These are phyloP conservation scores for Rutpela maculata DNA, from an alignment of 2,888 invertebrate genomes.

Conservation along the genomic window DNA sequence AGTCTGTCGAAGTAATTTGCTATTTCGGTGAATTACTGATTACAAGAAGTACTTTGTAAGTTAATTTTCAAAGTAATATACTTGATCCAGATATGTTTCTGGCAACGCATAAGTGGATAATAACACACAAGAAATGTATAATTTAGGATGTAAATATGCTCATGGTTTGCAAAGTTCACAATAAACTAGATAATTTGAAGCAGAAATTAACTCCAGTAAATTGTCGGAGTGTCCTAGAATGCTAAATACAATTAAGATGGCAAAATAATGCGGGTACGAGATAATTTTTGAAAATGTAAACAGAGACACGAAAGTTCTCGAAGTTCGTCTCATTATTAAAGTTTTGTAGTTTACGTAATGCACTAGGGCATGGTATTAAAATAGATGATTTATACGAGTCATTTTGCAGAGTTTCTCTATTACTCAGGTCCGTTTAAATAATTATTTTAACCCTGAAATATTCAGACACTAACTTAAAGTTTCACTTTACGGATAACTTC, in stretches of 20 bases:
- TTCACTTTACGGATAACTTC: too few relatives aligned
- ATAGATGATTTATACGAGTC: conserved; percentile 24
- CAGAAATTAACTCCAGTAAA: conserved; percentile 27
- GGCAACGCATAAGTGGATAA: neutral
- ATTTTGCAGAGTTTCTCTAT: conserved; percentile 59
- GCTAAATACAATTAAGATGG: conserved; percentile 10
- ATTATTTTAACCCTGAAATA: too few relatives aligned
- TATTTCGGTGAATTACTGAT: too few relatives aligned
- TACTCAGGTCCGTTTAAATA: too few relatives aligned
- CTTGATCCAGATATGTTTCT: neutral
- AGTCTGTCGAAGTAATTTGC: too few relatives aligned
- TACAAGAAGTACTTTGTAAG: too few relatives aligned
- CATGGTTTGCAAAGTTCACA: conserved; percentile 20
- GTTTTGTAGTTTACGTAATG: conserved; percentile 31
- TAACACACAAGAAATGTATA: neutral
- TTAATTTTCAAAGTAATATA: neutral
- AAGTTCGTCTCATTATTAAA: conserved; percentile 29
- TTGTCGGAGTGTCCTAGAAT: conserved; percentile 1
- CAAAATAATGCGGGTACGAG: conserved; percentile 4
- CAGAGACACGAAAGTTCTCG: neutral
- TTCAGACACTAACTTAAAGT: too few relatives aligned
- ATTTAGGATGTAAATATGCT: neutral
- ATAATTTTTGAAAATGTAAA: conserved; percentile 31
- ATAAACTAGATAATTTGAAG: conserved; percentile 10
- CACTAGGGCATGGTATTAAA: conserved; percentile 26